A percentile compares a stretch with the other conserved stretches of the same genome.
Evolutionary conservation across 2,113 vertebrate species (phyloP).

Genomic region (Ctenomys sociabilis): DNA sequence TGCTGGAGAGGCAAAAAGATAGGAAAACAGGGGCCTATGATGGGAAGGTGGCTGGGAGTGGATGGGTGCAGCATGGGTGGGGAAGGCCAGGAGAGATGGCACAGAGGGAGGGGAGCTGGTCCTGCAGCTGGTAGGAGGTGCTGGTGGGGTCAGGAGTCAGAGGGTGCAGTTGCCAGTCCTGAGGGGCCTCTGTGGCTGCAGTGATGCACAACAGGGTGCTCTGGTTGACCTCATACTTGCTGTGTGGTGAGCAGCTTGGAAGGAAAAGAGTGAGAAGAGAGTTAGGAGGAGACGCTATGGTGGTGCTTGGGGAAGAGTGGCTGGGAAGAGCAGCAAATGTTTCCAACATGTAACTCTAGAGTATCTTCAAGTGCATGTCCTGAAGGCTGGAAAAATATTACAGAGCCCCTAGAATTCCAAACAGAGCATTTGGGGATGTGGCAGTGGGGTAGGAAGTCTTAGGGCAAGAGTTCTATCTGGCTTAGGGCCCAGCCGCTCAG

Average conservation of each 20-base stretch:
- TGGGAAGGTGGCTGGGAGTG: not conserved
- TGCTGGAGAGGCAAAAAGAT: not conserved
- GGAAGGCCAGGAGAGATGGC: not conserved
- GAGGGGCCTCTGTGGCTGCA: too few species aligned
- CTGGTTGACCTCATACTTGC: not conserved
- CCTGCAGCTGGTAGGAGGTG: too few species aligned
- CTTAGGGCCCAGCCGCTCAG: not conserved
- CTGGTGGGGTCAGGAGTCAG: not conserved
- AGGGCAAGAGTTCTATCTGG: too few species aligned
- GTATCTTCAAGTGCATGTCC: not conserved
- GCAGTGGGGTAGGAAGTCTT: not conserved
- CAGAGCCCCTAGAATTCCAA: not conserved
- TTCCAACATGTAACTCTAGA: not conserved
- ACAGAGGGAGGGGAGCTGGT: not conserved
- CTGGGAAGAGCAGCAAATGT: not conserved
- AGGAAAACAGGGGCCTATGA: not conserved
- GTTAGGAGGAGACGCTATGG: not conserved
- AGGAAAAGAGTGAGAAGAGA: not conserved
- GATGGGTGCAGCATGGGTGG: not conserved
- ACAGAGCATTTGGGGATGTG: not conserved
- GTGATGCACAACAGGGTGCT: not conserved
- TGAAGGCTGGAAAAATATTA: not conserved
- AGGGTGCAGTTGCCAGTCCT: too few species aligned
- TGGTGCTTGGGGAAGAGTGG: not conserved
- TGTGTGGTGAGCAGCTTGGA: not conserved